These are phyloP conservation scores for Lathamus discolor DNA, from an alignment of 2,113 vertebrate species.

Conservation along the genomic window DNA sequence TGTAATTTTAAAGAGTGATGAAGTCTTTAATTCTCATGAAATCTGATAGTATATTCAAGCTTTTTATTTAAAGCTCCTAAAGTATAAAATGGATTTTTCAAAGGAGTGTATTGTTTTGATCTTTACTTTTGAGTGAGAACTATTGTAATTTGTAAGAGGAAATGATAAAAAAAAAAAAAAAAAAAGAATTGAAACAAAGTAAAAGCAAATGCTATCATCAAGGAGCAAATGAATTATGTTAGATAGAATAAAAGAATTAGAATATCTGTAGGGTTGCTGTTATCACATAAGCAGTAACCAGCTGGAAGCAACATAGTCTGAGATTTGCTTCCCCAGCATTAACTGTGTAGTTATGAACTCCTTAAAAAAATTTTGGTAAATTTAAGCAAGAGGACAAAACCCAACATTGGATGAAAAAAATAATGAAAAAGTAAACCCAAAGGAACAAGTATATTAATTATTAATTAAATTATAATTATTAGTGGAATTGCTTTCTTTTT, in stretches of 20 bases:
- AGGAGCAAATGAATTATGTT: neutral
- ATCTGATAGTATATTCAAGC: neutral
- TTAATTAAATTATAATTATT: neutral
- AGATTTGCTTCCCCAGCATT: neutral
- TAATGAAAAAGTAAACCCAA: neutral
- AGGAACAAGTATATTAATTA: neutral
- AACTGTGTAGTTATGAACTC: neutral
- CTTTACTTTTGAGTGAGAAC: neutral
- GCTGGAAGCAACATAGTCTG: neutral
- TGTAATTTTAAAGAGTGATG: neutral
- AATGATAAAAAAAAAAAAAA: neutral
- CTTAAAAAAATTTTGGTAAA: neutral
- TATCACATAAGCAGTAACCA: neutral
- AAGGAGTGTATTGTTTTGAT: neutral
- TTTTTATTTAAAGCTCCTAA: neutral
- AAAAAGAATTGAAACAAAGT: neutral
- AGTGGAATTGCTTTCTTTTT: neutral
- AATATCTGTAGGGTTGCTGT: neutral
- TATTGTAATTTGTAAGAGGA: neutral
- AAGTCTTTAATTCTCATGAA: neutral
- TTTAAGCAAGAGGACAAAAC: neutral
- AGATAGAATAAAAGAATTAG: neutral
- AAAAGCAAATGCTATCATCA: neutral
- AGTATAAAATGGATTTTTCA: neutral
- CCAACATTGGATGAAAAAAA: neutral